Conservation (phyloP, 2,797 vertebrate genomes). For the Alauda arvensis region DNA sequence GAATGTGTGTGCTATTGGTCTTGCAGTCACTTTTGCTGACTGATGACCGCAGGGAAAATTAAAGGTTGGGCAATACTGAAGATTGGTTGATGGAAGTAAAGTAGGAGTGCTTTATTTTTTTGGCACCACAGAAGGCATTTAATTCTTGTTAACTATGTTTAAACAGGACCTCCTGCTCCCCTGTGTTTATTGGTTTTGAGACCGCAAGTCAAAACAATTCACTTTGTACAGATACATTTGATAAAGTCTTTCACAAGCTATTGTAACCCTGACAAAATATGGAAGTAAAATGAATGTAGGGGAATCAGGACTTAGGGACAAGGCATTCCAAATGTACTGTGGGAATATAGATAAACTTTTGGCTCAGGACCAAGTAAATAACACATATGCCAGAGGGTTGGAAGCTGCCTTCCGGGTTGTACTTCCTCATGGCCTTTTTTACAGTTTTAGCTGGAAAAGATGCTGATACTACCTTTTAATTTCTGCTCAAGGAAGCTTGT, state of each 20-base stretch:
- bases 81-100: neutral
- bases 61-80: neutral
- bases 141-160: neutral
- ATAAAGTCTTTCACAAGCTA: neutral
- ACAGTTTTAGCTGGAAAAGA: neutral
- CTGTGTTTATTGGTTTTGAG: neutral
- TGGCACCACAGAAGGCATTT: neutral
- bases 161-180: neutral
- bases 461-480: neutral
- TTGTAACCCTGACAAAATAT: neutral
- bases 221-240: neutral
- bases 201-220: neutral
- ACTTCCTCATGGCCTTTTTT: neutral
- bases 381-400: neutral
- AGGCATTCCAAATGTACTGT: neutral
- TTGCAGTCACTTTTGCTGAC: neutral
- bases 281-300: neutral
- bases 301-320: neutral
- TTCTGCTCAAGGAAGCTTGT: neutral
- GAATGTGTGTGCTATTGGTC: neutral
- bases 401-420: neutral
- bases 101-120: neutral
- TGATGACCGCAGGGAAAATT: neutral
- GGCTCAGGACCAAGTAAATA: neutral
- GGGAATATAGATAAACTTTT: neutral